Base-by-base conservation (phyloP, 2,888 invertebrate species). In the Phengaris arion region DNA sequence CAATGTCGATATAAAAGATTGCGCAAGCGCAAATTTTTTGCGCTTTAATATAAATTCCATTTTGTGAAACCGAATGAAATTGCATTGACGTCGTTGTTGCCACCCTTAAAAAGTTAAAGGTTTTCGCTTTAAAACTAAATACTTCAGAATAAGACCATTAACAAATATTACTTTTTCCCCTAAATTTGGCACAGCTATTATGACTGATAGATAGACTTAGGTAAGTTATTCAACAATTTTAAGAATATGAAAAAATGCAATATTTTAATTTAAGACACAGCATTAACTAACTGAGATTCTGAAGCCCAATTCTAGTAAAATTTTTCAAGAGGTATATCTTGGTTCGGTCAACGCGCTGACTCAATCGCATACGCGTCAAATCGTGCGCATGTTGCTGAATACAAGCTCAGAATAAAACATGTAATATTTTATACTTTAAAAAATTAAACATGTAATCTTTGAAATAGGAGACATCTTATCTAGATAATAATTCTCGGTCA, bases 11-110 rank as follows among this genome's bases (percentile, higher is more conserved):
- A 81, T 76, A 78, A 84, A 83, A 86, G 88, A 87, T 85, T 87
- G 87, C 87, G 84, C 87, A 83, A 83, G 85, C 87, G 87, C 87
- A 87, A 88, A 90, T 91, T 89, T 92, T 90, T 85, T 86, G 86
- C 85, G 86, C 86, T 84, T 83, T 82, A 86, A 89, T 87, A 87
- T 85, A 79, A 78, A 83, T 83, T 84, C 79, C 81, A 35, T 83
- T 85, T 88, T 91, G 76, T 74, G n/a, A 69, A 59, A 64, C 22
- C 76, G 35, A n/a, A 52, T 52, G 35, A 35, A 69, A 64, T 64
- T 64, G 8, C 9, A 64, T 35, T 64, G 35, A 64, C 35, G 59
- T 5, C 10, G 22, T 35, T 52, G 52, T 52, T 45, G 35, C 35
- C 35, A 64, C 35, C 12, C 35, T 64, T 35, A 64, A 35, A 35